Evolutionary conservation across 2,888 invertebrate genomes (phyloP).

Genomic region (Plebejus melissa): DNA sequence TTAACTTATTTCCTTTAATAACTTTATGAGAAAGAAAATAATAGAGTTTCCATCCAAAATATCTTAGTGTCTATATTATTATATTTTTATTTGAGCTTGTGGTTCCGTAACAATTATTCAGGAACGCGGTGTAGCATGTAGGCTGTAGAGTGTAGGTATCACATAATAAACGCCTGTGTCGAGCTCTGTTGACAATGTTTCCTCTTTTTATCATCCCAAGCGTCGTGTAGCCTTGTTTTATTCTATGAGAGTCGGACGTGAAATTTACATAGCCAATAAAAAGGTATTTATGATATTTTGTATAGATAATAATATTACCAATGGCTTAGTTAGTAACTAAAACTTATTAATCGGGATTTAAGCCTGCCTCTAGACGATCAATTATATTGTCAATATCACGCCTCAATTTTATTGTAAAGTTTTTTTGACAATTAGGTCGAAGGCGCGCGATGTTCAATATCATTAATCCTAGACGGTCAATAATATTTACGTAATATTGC

Average conservation of each 20-base stretch:
- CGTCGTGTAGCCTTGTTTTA: not conserved
- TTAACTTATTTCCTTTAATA: too few relatives aligned
- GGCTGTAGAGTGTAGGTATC: slow-evolving; percentile 26
- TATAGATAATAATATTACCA: not conserved
- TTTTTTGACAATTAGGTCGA: too few relatives aligned
- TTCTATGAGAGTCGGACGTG: not conserved
- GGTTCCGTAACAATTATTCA: slow-evolving; percentile 32
- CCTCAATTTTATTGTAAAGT: too few relatives aligned
- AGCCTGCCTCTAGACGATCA: too few relatives aligned
- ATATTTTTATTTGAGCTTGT: slow-evolving; percentile 33
- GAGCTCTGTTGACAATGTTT: slow-evolving; percentile 33
- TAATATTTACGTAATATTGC: too few relatives aligned
- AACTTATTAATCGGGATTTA: too few relatives aligned
- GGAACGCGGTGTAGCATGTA: slow-evolving; percentile 23
- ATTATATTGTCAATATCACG: too few relatives aligned
- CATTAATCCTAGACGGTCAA: too few relatives aligned
- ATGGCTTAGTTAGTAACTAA: too few relatives aligned
- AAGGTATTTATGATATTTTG: not conserved
- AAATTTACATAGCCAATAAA: not conserved
- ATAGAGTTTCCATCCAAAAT: too few relatives aligned
- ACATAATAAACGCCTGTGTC: slow-evolving; percentile 32
- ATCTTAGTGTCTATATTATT: not conserved
- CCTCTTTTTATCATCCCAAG: not conserved
- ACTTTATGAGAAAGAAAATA: too few relatives aligned
- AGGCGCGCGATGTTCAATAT: too few relatives aligned